Base-by-base conservation (phyloP, 2,888 invertebrate genomes). In the Sthenelais limicola region DNA sequence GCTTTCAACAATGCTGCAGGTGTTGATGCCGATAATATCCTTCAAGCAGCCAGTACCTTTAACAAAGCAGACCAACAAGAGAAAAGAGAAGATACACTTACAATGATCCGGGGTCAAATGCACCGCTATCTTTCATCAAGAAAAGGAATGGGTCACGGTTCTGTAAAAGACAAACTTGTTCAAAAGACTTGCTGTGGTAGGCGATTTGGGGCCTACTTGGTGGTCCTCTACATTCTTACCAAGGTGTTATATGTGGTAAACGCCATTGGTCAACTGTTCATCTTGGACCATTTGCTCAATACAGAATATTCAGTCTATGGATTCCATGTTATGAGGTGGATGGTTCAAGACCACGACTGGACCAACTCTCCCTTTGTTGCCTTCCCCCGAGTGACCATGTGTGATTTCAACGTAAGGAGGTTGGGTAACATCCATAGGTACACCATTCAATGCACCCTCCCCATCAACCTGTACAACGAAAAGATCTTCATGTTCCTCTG, bases 181-280 rank as follows among this genome's bases (percentile, higher is more conserved):
- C n/a, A n/a, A n/a, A n/a, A n/a, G n/a, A n/a, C n/a, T n/a, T n/a
- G n/a, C n/a, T n/a, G n/a, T n/a, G n/a, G 9, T 66, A n/a, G 51
- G 52, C 32, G 88, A 69, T 88, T 89, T 80, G 89, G 89, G 5
- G 88, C 88, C 73, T 89, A 87, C 78, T 84, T 89, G n/a, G 84
- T 88, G 2, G 80, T 87, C 35, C 84, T 88, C 35, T 89, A 89
- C 77, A 80, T 88, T 49, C 84, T 88, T 77, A 83, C 85, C 76
- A 89, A 89, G 78, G 71, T 84, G 47, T 78, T 88, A 12, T 88
- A 88, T 76, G 83, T 88, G 71, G 76, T 82, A n/a, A 89, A 89
- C 75, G 85, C 85, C 43, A 82, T 89, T 21, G 86, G 86, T 28
- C 89, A 89, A 78, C 83, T 89, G 68, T 87, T 89, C 77, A 80